These are phyloP conservation scores for Amphimallon solstitiale DNA, from an alignment of 2,888 invertebrate species.

Conservation along the genomic window DNA sequence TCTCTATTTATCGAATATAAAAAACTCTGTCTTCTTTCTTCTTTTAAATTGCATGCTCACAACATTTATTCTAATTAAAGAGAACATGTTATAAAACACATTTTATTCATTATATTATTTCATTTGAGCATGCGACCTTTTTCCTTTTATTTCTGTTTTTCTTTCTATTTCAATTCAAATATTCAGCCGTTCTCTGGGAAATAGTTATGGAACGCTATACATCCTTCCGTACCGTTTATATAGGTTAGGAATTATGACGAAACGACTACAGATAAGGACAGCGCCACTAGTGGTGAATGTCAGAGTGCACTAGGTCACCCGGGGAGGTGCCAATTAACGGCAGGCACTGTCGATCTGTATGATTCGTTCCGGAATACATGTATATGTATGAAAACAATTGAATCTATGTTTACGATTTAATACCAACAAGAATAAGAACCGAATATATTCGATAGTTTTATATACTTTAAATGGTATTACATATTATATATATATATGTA, in stretches of 20 bases:
- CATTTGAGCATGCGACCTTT: not conserved
- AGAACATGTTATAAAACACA: no score
- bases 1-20: no score
- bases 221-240: constrained; percentile 25
- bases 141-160: not conserved
- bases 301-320: constrained; percentile 44
- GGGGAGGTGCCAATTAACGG: constrained; percentile 15
- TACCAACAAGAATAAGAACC: no score
- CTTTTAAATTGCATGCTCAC: no score
- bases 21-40: no score
- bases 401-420: no score
- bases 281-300: constrained; percentile 37
- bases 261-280: not conserved
- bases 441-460: no score
- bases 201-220: not conserved
- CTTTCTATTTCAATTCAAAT: constrained; percentile 28
- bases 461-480: no score
- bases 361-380: not conserved
- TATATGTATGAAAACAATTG: no score
- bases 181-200: constrained; percentile 5
- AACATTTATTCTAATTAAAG: no score
- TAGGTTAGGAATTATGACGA: constrained; percentile 27
- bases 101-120: not conserved
- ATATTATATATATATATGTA: no score
- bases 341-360: constrained; percentile 5